Evolutionary conservation across 2,113 vertebrate species (phyloP).

Genomic region (Tauraco erythrolophus): DNA sequence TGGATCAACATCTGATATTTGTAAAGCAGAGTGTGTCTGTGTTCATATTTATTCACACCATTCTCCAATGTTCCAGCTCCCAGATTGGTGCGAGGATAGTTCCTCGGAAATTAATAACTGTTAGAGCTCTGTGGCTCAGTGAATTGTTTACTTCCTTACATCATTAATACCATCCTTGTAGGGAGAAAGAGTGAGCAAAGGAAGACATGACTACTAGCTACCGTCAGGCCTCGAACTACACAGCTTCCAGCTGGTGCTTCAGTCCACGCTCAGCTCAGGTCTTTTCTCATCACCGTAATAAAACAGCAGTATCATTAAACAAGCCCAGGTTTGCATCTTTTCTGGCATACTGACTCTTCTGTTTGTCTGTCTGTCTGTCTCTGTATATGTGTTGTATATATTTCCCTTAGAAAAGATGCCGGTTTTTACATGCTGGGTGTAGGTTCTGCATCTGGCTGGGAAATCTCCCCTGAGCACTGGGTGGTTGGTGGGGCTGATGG

Average conservation of each 20-base stretch:
- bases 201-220: neutral
- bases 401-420: neutral
- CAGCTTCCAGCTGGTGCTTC: neutral
- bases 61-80: neutral
- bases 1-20: neutral
- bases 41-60: conserved; percentile 24
- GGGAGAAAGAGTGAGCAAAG: conserved; percentile 8
- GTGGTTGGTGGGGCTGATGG: neutral
- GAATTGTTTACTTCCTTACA: conserved; percentile 60
- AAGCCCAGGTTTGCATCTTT: neutral
- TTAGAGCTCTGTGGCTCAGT: conserved; percentile 43
- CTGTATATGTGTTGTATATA: neutral
- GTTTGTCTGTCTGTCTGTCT: neutral
- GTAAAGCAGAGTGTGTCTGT: neutral
- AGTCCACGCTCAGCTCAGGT: fast-evolving
- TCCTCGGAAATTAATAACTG: conserved; percentile 48
- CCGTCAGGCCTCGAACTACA: neutral
- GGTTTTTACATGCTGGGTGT: neutral
- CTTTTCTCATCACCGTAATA: neutral
- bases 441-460: neutral
- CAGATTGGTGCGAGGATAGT: conserved; percentile 27
- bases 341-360: neutral
- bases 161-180: conserved; percentile 52
- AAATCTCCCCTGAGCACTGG: neutral
- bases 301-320: neutral